Evolutionary conservation across 2,797 vertebrate species (phyloP).

Genomic region (Anisognathus igniventris): DNA sequence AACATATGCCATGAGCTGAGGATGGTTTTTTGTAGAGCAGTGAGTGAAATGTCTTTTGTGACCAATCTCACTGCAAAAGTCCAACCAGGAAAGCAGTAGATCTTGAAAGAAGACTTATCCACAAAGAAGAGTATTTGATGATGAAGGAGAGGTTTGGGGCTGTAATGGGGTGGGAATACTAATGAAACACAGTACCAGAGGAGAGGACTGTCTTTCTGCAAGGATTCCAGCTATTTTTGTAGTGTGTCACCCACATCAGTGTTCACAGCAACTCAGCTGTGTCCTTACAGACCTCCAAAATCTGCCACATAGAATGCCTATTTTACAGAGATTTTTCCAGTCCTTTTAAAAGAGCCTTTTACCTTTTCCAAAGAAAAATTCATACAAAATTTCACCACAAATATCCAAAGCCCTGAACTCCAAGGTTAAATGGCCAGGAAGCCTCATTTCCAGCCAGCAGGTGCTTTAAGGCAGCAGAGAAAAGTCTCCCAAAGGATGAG

Average conservation of each 20-base stretch:
- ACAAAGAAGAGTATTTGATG: background rate
- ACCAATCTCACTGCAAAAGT: background rate
- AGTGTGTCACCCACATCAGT: background rate
- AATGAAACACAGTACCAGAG: background rate
- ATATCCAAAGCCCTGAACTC: background rate
- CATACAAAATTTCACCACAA: background rate
- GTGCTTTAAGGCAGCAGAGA: background rate
- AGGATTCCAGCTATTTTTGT: background rate
- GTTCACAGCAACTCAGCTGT: background rate
- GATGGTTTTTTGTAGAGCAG: background rate
- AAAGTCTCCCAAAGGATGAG: background rate
- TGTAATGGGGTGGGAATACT: background rate
- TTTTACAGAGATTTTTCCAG: background rate
- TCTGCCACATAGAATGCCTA: background rate
- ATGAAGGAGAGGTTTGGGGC: background rate
- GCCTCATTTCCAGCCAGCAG: background rate
- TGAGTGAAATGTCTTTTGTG: background rate
- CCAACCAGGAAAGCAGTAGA: background rate
- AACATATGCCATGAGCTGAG: background rate
- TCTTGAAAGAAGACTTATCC: background rate
- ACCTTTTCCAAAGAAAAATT: background rate
- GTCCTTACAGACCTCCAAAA: background rate
- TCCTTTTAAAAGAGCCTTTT: background rate
- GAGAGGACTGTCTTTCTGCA: background rate
- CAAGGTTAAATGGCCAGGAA: background rate